phyloP scores from a whole-genome alignment of 2,797 vertebrate genomes.

The Hippocampus kuda region DNA sequence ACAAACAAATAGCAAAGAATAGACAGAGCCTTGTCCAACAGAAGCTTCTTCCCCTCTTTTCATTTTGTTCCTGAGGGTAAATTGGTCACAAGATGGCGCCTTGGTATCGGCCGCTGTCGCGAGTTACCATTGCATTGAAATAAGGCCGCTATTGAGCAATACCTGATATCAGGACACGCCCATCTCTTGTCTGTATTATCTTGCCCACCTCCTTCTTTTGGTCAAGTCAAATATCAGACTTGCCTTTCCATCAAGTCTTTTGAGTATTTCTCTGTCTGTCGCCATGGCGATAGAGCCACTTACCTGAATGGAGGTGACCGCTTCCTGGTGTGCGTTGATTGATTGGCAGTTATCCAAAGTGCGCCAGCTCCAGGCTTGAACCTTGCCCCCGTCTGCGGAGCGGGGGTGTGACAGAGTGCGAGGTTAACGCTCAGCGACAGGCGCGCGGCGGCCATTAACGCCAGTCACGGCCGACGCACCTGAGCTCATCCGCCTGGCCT shows the following conservation, averaged over 20 bases:
- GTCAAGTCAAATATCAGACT: background rate
- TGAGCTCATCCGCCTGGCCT: constrained; percentile 43
- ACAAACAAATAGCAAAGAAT: too few species aligned
- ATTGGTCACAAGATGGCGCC: too few species aligned
- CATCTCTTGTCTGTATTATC: too few species aligned
- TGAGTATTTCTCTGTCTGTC: background rate
- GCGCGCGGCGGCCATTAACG: constrained; percentile 50
- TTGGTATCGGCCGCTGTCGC: too few species aligned
- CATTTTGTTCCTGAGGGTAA: too few species aligned
- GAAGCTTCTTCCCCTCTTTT: too few species aligned
- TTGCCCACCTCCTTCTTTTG: too few species aligned
- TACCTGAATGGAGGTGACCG: constrained; percentile 73
- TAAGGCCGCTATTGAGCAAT: too few species aligned
- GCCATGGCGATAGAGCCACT: constrained; percentile 29
- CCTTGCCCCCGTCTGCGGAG: constrained; percentile 71
- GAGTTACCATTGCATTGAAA: too few species aligned
- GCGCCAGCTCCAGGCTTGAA: constrained; percentile 74
- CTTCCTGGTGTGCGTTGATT: constrained; percentile 68
- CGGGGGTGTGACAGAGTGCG: constrained; percentile 34
- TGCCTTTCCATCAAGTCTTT: background rate
- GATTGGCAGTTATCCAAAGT: constrained; percentile 70
- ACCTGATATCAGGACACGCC: too few species aligned
- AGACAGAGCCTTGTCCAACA: too few species aligned
- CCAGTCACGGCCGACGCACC: constrained; percentile 43
- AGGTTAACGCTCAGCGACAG: constrained; percentile 52